Evolutionary conservation across 2,113 vertebrate species (phyloP).

Genomic region (Columba janthina): DNA sequence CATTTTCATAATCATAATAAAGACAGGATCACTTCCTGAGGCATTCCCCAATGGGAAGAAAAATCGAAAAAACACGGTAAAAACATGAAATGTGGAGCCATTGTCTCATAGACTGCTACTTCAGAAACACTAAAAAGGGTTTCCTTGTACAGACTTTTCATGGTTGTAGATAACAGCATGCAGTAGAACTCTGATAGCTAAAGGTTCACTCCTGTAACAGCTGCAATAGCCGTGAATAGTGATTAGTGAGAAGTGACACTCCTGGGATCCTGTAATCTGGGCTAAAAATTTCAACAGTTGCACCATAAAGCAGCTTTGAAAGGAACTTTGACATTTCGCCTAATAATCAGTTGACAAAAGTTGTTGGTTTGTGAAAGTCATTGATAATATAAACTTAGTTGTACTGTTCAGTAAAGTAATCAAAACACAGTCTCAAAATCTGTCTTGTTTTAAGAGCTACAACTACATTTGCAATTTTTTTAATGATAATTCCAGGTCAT

Average conservation of each 20-base stretch:
- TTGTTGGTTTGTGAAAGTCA: not conserved
- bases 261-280: not conserved
- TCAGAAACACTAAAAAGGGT: not conserved
- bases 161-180: not conserved
- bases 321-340: not conserved
- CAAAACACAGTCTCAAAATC: not conserved
- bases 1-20: not conserved
- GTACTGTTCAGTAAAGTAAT: not conserved
- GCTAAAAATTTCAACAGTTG: not conserved
- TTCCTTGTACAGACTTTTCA: not conserved
- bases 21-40: not conserved
- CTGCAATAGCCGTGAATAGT: not conserved
- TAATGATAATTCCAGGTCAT: not conserved
- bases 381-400: conserved; percentile 2
- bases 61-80: not conserved
- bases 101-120: not conserved
- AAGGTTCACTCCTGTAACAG: not conserved
- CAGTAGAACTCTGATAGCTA: not conserved
- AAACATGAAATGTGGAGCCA: not conserved
- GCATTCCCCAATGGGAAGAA: not conserved
- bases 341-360: not conserved
- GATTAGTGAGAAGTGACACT: not conserved
- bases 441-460: not conserved
- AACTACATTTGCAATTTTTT: not conserved
- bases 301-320: not conserved